Base-by-base conservation (phyloP, 2,888 invertebrate species). In the Argyra leucocephala region DNA sequence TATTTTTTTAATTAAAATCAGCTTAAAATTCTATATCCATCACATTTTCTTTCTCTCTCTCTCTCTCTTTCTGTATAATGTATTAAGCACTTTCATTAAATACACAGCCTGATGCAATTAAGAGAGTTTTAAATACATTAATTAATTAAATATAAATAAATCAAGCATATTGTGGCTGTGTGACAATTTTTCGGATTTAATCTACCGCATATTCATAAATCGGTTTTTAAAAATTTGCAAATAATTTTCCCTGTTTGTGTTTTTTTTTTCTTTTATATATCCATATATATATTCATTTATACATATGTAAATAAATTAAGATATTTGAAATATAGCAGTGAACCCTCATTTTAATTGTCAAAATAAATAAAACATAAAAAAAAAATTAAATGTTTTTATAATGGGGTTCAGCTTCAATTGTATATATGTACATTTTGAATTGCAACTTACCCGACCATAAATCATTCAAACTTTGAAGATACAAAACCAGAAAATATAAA, bases 111-210 rank as follows among this genome's bases (percentile, higher is more conserved):
- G 48, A 48, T 48, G 48, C 18, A 48, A 48, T 48, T 48, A 48
- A 48, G 48, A 48, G 18, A 48, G 48, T 18, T 18, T 48, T 48
- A 48, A 48, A 48, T 18, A 48, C 48, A 48, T 48, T 48, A 48
- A 48, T 48, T 48, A 48, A 48, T 48, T 48, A 48, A 48, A 48
- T 9, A 48, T 48, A 48, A 48, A 48, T 48, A 48, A 48, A 48
- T 48, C 48, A 48, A 48, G 48, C 48, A 48, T 48, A 48, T 48
- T 48, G 48, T 48, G 48, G 48, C 48, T 48, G 48, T 48, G 48
- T 48, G 48, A 48, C 48, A 48, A 48, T 48, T n/a, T 18, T 48
- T 48, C 18, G n/a, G 48, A 48, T 48, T 48, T 48, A 48, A 48
- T 48, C 48, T 48, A 48, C 48, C 48, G 48, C 48, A 48, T 48